phyloP scores from a whole-genome alignment of 2,113 vertebrate genomes.

The Amazona guildingii region DNA sequence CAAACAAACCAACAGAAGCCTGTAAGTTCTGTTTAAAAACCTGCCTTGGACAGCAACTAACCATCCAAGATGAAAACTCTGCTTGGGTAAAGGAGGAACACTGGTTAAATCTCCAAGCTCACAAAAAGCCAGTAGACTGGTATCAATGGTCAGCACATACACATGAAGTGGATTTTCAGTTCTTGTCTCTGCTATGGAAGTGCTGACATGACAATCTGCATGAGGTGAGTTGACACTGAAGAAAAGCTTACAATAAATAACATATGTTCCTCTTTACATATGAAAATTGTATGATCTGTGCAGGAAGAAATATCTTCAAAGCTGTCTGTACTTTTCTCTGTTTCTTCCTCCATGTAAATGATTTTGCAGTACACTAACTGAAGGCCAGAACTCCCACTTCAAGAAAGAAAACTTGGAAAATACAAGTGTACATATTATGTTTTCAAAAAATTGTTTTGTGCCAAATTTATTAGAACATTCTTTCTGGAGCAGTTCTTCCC shows the following conservation, averaged over 20 bases:
- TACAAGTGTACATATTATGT: neutral
- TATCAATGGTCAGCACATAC: neutral
- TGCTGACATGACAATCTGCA: neutral
- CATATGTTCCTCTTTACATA: neutral
- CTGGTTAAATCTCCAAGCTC: neutral
- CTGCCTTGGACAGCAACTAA: neutral
- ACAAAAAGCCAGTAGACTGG: neutral
- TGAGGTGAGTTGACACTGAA: neutral
- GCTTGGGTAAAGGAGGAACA: neutral
- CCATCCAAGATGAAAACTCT: neutral
- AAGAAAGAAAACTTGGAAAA: neutral
- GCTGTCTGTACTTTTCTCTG: neutral
- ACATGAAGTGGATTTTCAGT: neutral
- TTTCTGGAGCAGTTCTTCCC: neutral
- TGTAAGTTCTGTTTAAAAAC: neutral
- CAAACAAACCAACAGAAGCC: neutral
- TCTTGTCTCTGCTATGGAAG: neutral
- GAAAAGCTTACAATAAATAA: neutral
- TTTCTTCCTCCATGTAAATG: neutral
- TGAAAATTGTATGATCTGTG: fast-evolving
- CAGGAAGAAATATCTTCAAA: neutral
- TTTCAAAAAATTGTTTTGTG: neutral
- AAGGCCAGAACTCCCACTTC: neutral
- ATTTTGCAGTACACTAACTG: neutral
- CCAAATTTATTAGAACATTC: neutral